Evolutionary conservation across 2,888 invertebrate species (phyloP).

Genomic region (Phlogophora meticulosa): DNA sequence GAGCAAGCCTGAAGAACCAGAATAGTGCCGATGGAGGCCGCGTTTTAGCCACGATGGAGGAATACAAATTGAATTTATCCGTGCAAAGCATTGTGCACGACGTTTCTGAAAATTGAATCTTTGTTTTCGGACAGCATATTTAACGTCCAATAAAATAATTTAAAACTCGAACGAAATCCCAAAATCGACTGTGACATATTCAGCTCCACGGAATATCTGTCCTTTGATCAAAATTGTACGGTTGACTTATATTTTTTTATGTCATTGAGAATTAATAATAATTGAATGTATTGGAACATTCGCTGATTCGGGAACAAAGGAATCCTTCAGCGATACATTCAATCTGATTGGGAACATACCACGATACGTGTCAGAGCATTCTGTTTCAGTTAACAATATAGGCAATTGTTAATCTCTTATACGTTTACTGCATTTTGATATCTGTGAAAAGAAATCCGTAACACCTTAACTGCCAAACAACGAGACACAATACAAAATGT

Average conservation of each 20-base stretch:
- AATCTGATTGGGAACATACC: not conserved
- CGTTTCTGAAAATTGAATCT: not conserved
- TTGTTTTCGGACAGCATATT: no score
- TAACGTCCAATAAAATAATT: not conserved
- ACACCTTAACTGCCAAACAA: no score
- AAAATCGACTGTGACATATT: constrained; percentile 3
- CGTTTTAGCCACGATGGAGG: no score
- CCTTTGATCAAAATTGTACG: constrained; percentile 28
- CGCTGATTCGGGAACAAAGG: constrained; percentile 2
- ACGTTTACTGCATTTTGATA: not conserved
- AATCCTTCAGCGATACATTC: not conserved
- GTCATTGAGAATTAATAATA: constrained; percentile 1
- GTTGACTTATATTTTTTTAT: constrained; percentile 13
- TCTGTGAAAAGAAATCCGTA: not conserved
- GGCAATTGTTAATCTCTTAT: not conserved
- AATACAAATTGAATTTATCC: no score
- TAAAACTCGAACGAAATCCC: not conserved
- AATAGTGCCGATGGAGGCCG: no score
- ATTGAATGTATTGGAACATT: not conserved
- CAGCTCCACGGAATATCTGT: constrained; percentile 11
- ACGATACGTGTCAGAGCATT: constrained; percentile 19
- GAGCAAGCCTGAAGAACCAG: no score
- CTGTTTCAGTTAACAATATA: constrained; percentile 15
- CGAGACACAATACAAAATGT: no score
- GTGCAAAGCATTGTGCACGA: no score